Evolutionary conservation across 2,888 invertebrate genomes (phyloP), one percentile per base, ranked within the genome.

Genomic region (Cyrtodaria siliqua): DNA sequence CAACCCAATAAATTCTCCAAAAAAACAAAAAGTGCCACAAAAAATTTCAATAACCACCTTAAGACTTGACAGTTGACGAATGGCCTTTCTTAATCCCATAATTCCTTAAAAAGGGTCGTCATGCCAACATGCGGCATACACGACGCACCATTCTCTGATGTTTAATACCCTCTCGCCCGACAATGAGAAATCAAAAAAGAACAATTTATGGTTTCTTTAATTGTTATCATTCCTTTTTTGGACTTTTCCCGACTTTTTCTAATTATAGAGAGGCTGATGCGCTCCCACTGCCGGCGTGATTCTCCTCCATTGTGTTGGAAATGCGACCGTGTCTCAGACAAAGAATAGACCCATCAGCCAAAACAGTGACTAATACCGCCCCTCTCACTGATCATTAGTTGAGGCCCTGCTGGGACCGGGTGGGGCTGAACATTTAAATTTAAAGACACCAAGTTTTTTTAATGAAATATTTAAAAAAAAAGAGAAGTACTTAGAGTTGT

Each of bases 191-290:
- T 67, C 56, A 66, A 61, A 70, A 69, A 71, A 66, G 67, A 70
- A 70, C 70, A 76, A 76, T 76, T 76, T 76, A 70, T 71, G 62
- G 70, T 63, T 67, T 71, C 76, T 76, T 71, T 76, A 67, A 76
- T 70, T 67, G 71, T 62, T 57, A 67, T 71, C 55, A 55, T 52
- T 70, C 66, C 70, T 61, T 70, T 70, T 76, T 71, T 67, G 76
- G 70, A 62, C 6, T 33, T 33, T 33, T 33, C 12, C 33, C 33
- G 33, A 33, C 6, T 33, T 33, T 33, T 33, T 33, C 66, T 76
- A 76, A 71, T 76, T 76, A 76, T 62, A 44, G 40, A n/a, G 42
- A 12, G 29, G 52, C 53, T 50, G 52, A 67, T 67, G 76, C 70
- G 56, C 49, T 56, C 70, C 52, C 66, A 50, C 63, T 63, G 63